These are phyloP conservation scores for Phrynocephalus vlangalii DNA, from an alignment of 2,797 vertebrate species.

Conservation along the genomic window DNA sequence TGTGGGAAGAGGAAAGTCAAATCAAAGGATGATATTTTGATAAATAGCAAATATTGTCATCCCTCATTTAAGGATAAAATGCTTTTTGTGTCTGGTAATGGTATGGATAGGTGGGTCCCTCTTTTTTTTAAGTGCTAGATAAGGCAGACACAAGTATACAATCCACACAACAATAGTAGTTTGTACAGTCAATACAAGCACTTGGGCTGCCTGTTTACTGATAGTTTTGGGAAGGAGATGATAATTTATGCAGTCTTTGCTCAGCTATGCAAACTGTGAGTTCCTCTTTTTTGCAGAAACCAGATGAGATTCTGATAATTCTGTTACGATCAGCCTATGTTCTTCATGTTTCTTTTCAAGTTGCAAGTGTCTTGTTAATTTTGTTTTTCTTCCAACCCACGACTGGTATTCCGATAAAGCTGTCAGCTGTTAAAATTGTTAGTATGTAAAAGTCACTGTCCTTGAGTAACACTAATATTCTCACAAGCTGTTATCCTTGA, in stretches of 20 bases:
- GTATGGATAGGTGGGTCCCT: background rate
- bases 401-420: background rate
- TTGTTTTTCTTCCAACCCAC: background rate
- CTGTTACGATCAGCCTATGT: background rate
- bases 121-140: background rate
- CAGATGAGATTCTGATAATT: background rate
- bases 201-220: background rate
- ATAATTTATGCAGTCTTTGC: background rate
- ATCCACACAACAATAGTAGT: background rate
- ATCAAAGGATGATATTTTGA: background rate
- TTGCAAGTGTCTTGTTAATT: background rate
- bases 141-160: background rate
- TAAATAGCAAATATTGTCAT: background rate
- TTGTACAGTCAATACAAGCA: background rate
- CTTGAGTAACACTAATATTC: background rate
- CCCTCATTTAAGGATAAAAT: background rate
- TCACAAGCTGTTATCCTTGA: conserved; percentile 19
- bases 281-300: background rate
- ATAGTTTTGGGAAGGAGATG: no score
- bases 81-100: background rate
- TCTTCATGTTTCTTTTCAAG: background rate
- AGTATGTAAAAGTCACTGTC: conserved; percentile 14
- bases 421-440: background rate
- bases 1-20: background rate
- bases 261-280: background rate